Evolutionary conservation across 2,888 invertebrate genomes (phyloP), one percentile per base, ranked within the genome.

Genomic region (Trichopoda pennipes): DNA sequence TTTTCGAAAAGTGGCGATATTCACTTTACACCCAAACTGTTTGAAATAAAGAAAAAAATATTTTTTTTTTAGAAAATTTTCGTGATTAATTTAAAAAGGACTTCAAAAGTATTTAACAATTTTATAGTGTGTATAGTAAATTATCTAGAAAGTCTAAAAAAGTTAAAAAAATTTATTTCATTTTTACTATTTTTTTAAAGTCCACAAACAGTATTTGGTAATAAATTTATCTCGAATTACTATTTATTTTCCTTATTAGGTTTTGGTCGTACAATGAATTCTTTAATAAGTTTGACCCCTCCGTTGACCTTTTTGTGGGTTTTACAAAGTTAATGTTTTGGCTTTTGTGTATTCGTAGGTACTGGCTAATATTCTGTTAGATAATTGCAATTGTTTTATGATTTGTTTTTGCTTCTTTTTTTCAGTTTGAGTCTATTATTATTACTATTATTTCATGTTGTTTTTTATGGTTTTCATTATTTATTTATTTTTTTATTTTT

Each of bases 271-370:
- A 63, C 32, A 70, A 81, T 77, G 64, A 73, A 82, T 75, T 78
- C 78, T 82, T 61, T 49, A 82, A 78, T 75, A 56, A 79, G 75
- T 51, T 72, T 82, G 82, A 81, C 66, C 82, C 75, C 49, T 47
- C 53, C 14, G 21, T n/a, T 82, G 75, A 82, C 78, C 82, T 75
- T 75, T 66, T 72, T 53, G 75, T 80, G 44, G 69, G 61, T 47
- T 63, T 61, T 70, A 56, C 47, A 44, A 21, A 42, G 17, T 47
- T 47, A 38, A 55, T 44, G 23, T 64, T 56, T 63, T 19, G 21
- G 47, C 53, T 16, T 23, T 42, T 32, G 38, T 47, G 32, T 23
- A 19, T 66, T 17, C 23, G 38, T 55, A 58, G 21, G 23, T 35
- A 42, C 42, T 17, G 32, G 58, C 64, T 72, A 66, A 53, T 23